Base-by-base conservation (phyloP, 2,113 vertebrate genomes). In the Engraulis encrasicolus region DNA sequence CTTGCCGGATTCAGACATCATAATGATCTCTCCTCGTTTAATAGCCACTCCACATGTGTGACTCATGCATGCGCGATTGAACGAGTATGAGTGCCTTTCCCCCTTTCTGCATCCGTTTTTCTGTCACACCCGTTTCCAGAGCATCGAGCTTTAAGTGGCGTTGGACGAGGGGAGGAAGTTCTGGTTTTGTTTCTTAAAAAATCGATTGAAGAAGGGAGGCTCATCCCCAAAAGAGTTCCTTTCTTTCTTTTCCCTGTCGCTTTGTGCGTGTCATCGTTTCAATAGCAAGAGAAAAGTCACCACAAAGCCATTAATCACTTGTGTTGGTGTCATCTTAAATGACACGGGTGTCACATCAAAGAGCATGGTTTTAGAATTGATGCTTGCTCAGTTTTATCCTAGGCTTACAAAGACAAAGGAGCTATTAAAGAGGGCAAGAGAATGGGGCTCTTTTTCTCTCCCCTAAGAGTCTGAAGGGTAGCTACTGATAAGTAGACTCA, bases 1-100 rank as follows among this genome's bases (percentile, higher is more conserved):
- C 87, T 78, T 79, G 48, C 66, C 87, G 85, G 89, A 90, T 89
- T 91, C 92, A 93, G 91, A 92, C 92, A 90, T 92, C 90, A 88
- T 90, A 91, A 92, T 89, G 86, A 93, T 91, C 91, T 90, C 89
- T 87, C 89, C 81, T 12, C 82, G 79, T 92, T 91, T 91, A 91
- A 91, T 88, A 58, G 88, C 40, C 71, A n/a, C n/a, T n/a, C 87
- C 86, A 88, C 91, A 92, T 90, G 89, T 93, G 91, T 89, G 88
- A 92, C 90, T 93, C 91, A 74, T 74, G 66, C 91, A 74, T 74
- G 66, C 31, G 91, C 91, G 91, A 92, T 90, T 82, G 85, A 86
- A 88, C 81, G 91, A 92, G 88, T 71, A 88, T 82, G 91, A 92
- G 88, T 71, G 80, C 88, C 88, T 90, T 88, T 91, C 12, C 23